Percentiles rank a stretch among this genome's conserved stretches.
Conservation (phyloP, 2,113 vertebrate species). For the Cacatua alba region DNA sequence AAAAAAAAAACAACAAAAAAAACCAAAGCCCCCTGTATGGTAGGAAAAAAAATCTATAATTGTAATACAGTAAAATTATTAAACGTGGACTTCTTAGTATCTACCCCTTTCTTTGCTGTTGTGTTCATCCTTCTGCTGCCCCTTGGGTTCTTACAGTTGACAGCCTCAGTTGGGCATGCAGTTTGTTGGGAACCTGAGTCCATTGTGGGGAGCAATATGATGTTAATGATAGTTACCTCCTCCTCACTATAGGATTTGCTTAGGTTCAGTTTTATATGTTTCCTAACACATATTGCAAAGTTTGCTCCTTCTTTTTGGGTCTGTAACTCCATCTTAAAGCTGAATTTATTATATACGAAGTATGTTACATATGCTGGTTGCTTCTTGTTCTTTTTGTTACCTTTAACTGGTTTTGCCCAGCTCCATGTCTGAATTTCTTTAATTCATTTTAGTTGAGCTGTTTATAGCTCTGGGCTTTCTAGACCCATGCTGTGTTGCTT, state of each 20-base stretch:
- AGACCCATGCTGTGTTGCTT: background rate
- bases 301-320: background rate
- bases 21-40: fast-evolving
- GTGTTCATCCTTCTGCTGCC: background rate
- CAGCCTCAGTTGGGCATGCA: background rate
- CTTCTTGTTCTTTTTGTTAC: background rate
- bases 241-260: background rate
- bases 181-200: background rate
- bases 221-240: background rate
- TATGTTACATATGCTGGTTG: background rate
- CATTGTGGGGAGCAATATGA: background rate
- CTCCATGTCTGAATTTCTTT: background rate
- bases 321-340: background rate
- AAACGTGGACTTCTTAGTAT: background rate
- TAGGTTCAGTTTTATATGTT: background rate
- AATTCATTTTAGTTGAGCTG: background rate
- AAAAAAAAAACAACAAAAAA: background rate
- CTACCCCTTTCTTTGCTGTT: background rate
- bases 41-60: background rate
- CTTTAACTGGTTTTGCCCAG: background rate
- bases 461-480: background rate
- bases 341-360: background rate
- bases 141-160: background rate
- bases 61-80: background rate
- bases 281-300: background rate